phyloP scores from a whole-genome alignment of 2,797 vertebrate species.

The Danio albolineatus region DNA sequence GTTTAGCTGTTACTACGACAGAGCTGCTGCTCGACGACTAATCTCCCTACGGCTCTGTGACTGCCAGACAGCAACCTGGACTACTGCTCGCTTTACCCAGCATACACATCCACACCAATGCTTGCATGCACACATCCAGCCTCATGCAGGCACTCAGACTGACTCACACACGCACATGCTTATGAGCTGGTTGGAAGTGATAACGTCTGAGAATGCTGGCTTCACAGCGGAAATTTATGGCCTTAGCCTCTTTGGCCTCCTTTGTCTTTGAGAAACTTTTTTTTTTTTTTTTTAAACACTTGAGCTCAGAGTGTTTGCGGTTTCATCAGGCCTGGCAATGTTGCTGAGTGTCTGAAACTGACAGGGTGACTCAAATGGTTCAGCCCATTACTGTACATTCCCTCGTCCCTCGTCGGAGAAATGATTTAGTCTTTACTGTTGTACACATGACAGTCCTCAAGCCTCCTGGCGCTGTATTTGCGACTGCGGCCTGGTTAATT shows the following conservation, averaged over 20 bases:
- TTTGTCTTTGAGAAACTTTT: neutral
- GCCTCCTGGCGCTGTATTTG: conserved; percentile 11
- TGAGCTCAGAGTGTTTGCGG: conserved; percentile 24
- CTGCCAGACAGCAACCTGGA: conserved; percentile 62
- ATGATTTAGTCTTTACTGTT: conserved; percentile 21
- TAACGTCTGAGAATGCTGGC: conserved; percentile 30
- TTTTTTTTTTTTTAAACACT: neutral
- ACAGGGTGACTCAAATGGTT: conserved; percentile 29
- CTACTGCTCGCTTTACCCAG: conserved; percentile 58
- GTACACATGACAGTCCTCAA: neutral
- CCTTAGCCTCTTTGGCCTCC: neutral
- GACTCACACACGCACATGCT: conserved; percentile 11
- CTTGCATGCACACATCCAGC: conserved; percentile 12
- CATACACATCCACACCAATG: neutral
- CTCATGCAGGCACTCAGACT: conserved; percentile 23
- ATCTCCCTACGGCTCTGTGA: conserved; percentile 67
- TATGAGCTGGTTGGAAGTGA: conserved; percentile 25
- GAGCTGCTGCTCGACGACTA: conserved; percentile 66
- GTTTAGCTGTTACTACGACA: conserved; percentile 69
- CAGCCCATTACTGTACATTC: conserved; percentile 40
- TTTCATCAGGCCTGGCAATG: conserved; percentile 49
- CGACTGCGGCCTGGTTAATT: conserved; percentile 31
- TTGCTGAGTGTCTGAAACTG: conserved; percentile 41
- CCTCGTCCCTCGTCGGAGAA: conserved; percentile 7
- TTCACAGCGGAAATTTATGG: conserved; percentile 33